phyloP scores from a whole-genome alignment of 2,888 invertebrate species.

The Dione vanillae region DNA sequence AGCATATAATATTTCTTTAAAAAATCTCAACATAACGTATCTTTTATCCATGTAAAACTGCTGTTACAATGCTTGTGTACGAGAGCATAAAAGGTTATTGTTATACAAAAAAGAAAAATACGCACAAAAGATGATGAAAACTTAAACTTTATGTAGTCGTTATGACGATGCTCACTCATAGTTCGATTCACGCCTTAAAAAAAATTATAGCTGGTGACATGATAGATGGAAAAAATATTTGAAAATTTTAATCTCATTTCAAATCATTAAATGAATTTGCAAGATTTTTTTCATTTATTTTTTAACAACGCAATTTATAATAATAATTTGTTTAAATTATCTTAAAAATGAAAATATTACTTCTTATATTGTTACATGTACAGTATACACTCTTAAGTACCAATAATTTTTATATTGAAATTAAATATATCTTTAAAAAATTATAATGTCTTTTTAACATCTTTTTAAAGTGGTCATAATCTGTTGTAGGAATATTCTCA shows the following conservation, averaged over 20 bases:
- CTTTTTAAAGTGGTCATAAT: too few species aligned
- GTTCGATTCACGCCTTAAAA: too few species aligned
- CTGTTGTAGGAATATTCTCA: not conserved
- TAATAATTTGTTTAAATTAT: too few species aligned
- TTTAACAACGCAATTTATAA: too few species aligned
- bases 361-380: too few species aligned
- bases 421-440: not conserved
- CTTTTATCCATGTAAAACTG: not conserved
- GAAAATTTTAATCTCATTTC: too few species aligned
- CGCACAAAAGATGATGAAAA: not conserved
- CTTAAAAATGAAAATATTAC: too few species aligned
- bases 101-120: conserved; percentile 3
- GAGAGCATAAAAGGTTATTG: not conserved
- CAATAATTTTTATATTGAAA: not conserved
- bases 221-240: too few species aligned
- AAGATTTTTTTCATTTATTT: too few species aligned
- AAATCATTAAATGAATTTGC: too few species aligned
- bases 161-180: not conserved
- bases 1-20: conserved; percentile 56
- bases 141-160: not conserved
- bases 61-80: not conserved
- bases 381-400: too few species aligned
- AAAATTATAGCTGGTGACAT: too few species aligned
- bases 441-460: not conserved
- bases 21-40: conserved; percentile 16